phyloP scores from a whole-genome alignment of 2,888 invertebrate species.

The Chalcosyrphus nemorum region DNA sequence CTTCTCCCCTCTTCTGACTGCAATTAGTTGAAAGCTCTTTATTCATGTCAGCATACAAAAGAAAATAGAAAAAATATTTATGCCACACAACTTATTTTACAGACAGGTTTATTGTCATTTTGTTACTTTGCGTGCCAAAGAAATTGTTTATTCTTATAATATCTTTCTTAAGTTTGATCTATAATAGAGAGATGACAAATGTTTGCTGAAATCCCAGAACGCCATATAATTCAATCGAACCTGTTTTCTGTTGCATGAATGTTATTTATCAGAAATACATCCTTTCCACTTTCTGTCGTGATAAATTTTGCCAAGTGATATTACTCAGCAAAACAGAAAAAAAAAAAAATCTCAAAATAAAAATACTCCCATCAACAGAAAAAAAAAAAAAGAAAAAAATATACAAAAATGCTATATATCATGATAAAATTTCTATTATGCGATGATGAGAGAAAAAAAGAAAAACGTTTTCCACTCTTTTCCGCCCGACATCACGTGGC shows the following conservation, averaged over 20 bases:
- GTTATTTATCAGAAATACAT: slow-evolving; percentile 29
- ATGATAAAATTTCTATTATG: slow-evolving; percentile 42
- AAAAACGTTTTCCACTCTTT: background rate
- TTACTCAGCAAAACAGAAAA: slow-evolving; percentile 9
- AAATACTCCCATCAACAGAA: slow-evolving; percentile 13
- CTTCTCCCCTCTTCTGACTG: no score
- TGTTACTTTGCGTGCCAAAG: background rate
- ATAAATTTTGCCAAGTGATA: slow-evolving; percentile 40
- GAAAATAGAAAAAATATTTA: background rate
- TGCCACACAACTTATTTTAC: background rate
- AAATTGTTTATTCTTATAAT: background rate
- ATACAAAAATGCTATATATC: slow-evolving; percentile 16
- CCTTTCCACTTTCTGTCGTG: slow-evolving; percentile 22
- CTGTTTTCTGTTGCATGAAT: background rate
- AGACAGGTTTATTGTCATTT: background rate
- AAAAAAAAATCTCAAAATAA: slow-evolving; percentile 2
- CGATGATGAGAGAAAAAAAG: slow-evolving; percentile 5
- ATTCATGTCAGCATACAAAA: no score
- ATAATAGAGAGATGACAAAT: slow-evolving; percentile 24
- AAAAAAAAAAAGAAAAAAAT: background rate
- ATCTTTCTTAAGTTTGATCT: background rate
- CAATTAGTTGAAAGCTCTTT: no score
- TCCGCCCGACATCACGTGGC: slow-evolving; percentile 12
- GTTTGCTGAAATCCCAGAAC: background rate
- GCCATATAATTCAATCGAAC: slow-evolving; percentile 32